Evolutionary conservation across 2,797 vertebrate species (phyloP).

Genomic region (Anomalospiza imberbis): DNA sequence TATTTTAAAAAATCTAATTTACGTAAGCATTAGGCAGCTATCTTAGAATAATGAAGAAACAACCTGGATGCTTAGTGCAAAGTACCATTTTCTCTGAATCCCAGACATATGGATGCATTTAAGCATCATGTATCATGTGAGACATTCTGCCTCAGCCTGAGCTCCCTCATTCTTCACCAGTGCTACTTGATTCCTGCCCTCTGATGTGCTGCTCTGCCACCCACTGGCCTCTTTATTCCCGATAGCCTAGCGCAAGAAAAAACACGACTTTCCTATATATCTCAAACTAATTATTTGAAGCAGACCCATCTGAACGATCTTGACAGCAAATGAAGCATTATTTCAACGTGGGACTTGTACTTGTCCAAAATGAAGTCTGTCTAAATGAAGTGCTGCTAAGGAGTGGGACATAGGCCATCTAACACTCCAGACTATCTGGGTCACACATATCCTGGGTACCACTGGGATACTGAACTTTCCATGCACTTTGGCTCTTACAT

Average conservation of each 20-base stretch:
- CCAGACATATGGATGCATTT: neutral
- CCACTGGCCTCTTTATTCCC: neutral
- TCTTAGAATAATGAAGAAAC: neutral
- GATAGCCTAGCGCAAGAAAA: neutral
- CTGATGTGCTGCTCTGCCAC: conserved; percentile 26
- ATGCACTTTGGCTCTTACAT: neutral
- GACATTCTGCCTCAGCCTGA: neutral
- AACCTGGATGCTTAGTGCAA: neutral
- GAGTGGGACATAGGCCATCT: neutral
- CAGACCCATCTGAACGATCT: neutral
- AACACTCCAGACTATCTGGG: neutral
- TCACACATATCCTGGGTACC: neutral
- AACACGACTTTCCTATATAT: accelerated
- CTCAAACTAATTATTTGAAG: neutral
- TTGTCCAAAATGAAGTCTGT: neutral
- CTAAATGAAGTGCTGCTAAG: neutral
- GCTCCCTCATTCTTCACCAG: neutral
- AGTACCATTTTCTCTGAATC: neutral
- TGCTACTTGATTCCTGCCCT: neutral
- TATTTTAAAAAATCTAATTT: neutral
- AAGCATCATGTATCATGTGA: neutral
- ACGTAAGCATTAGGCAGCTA: neutral
- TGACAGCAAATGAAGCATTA: neutral
- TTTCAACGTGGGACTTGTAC: neutral
- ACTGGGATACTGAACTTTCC: neutral